Evolutionary conservation across 2,113 vertebrate genomes (phyloP).

Genomic region (Panthera uncia): DNA sequence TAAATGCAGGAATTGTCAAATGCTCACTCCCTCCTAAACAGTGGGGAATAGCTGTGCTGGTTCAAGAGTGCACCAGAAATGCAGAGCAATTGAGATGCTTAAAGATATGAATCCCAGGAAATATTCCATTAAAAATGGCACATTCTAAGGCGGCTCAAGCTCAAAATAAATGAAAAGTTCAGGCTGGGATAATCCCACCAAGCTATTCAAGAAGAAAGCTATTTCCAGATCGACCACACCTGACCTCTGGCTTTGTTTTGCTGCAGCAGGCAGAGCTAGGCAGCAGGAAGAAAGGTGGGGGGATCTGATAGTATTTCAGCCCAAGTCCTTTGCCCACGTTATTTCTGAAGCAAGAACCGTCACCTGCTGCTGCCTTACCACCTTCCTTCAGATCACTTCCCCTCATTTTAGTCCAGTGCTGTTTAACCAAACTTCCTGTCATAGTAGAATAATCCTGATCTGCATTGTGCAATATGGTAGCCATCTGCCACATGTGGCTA

Average conservation of each 20-base stretch:
- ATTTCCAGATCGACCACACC: background rate
- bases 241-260: background rate
- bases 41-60: too few species aligned
- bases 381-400: background rate
- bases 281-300: too few species aligned
- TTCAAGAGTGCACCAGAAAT: background rate
- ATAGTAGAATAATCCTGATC: background rate
- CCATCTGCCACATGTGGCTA: background rate
- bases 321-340: background rate
- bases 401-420: background rate
- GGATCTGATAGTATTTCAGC: background rate
- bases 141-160: background rate
- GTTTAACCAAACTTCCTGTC: background rate
- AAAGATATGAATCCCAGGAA: background rate
- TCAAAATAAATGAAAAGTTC: constrained; percentile 20
- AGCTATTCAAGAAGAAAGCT: background rate
- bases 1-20: background rate
- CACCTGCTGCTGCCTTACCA: rapidly evolving
- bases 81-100: background rate
- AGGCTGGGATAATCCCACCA: background rate
- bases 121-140: background rate
- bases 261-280: background rate
- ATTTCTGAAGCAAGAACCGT: background rate
- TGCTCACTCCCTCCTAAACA: background rate
- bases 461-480: too few species aligned